Conservation (phyloP, 2,797 vertebrate species). For the Champsocephalus esox region DNA sequence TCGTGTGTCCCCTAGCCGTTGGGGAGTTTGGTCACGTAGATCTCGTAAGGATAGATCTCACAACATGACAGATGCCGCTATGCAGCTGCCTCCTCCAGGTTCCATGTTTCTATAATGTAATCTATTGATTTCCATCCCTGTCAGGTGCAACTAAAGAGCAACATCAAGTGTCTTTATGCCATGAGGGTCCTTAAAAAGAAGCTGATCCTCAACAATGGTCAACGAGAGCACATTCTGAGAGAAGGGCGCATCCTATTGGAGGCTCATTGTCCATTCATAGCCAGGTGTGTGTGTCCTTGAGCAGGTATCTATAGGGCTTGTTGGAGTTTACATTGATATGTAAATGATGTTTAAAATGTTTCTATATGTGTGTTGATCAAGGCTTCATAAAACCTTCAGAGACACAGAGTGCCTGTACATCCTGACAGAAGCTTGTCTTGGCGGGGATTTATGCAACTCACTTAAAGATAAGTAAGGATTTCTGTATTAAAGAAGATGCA, state of each 20-base stretch:
- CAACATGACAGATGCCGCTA: neutral
- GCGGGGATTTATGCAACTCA: conserved; percentile 81
- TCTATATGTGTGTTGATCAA: conserved; percentile 46
- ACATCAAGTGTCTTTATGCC: conserved; percentile 67
- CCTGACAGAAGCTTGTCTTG: conserved; percentile 84
- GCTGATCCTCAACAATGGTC: conserved; percentile 61
- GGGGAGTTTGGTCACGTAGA: conserved; percentile 94
- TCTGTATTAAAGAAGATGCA: conserved; percentile 7
- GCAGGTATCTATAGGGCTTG: neutral
- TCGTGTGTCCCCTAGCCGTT: conserved; percentile 90
- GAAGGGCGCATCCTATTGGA: conserved; percentile 80
- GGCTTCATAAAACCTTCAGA: conserved; percentile 80
- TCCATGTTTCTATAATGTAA: conserved; percentile 61
- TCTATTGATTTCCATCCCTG: conserved; percentile 42
- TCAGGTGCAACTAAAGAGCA: conserved; percentile 80
- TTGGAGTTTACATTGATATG: conserved; percentile 10
- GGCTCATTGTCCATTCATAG: conserved; percentile 77
- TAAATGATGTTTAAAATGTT: conserved; percentile 4
- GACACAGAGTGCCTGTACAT: conserved; percentile 81
- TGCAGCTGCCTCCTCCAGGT: conserved; percentile 20
- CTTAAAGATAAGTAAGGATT: conserved; percentile 81
- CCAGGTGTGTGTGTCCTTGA: conserved; percentile 71
- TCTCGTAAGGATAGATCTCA: conserved; percentile 85
- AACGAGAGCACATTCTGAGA: conserved; percentile 73
- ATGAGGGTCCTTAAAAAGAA: conserved; percentile 82